phyloP scores from a whole-genome alignment of 2,888 invertebrate species.

The Sepioteuthis lessoniana region DNA sequence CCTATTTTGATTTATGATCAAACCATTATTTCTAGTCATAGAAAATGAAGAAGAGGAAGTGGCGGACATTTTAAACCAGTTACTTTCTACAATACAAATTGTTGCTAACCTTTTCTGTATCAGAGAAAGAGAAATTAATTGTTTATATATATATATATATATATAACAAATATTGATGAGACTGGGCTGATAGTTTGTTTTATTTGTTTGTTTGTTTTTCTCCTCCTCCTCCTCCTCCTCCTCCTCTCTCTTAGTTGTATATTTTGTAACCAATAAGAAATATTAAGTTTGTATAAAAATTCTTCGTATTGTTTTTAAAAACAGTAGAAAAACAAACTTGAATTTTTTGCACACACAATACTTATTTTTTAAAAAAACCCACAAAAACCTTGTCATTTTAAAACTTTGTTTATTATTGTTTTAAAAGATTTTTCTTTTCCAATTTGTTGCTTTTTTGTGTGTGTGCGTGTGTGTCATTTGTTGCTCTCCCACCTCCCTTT shows the following conservation, averaged over 20 bases:
- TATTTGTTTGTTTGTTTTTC: too few species aligned
- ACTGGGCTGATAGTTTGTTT: not conserved
- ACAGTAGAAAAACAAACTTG: too few species aligned
- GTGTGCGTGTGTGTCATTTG: not conserved
- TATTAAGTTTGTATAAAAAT: not conserved
- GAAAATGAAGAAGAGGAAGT: not conserved
- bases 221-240: not conserved
- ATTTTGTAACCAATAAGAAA: not conserved
- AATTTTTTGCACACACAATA: too few species aligned
- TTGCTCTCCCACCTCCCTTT: not conserved
- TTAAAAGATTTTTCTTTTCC: not conserved
- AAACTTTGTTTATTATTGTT: not conserved
- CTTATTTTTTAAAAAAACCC: too few species aligned
- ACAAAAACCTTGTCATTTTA: not conserved
- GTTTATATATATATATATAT: too few species aligned
- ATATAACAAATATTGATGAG: not conserved
- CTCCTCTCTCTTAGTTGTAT: not conserved
- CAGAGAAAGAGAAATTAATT: too few species aligned
- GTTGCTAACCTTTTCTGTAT: not conserved
- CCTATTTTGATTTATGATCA: not conserved
- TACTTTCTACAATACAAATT: not conserved
- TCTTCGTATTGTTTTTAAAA: not conserved
- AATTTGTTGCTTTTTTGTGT: not conserved
- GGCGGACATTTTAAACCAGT: not conserved
- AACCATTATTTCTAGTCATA: conserved; percentile 37